Evolutionary conservation across 2,888 invertebrate species (phyloP), one percentile per base, ranked within the genome.

Genomic region (Hydriomena furcata): DNA sequence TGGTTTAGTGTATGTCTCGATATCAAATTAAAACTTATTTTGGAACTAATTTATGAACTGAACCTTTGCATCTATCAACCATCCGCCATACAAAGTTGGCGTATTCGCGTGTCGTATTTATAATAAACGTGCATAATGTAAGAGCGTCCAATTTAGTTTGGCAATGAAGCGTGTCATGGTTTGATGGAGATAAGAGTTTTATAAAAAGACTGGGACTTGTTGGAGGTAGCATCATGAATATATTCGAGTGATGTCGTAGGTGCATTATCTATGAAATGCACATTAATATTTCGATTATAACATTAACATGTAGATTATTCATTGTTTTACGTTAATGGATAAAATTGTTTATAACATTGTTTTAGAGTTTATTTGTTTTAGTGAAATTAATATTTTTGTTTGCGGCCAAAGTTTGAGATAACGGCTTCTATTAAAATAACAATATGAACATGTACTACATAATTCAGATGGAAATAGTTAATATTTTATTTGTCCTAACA

Each of bases 311-410:
- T 73, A 76, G 65, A 74, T 68, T 53, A 66, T 69, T 47, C 24
- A 43, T 68, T 71, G 73, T 78, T 74, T 79, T 79, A 82, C 63
- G 81, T 84, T 84, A 13, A 76, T 77, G 79, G 70, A 71, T 82
- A 66, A 79, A 81, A 85, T 84, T 83, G 83, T 88, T 87, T 85
- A 84, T 80, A 72, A 72, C 65, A 69, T 82, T 82, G 82, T 86
- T 87, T 50, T 48, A 61, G 55, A 59, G 61, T 61, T 59, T 59
- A 59, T 55, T 79, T 82, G 81, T 76, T 77, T 81, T 76, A 79
- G 76, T 71, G 71, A 80, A 79, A 82, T 80, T 82, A 79, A 79
- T 69, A 64, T 63, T 72, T 75, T 68, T 68, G 72, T 66, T 57
- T 45, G 61, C 75, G 77, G 77, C 84, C 84, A 85, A 84, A 85